Evolutionary conservation across 2,888 invertebrate genomes (phyloP).

Genomic region (Leptothorax acervorum): DNA sequence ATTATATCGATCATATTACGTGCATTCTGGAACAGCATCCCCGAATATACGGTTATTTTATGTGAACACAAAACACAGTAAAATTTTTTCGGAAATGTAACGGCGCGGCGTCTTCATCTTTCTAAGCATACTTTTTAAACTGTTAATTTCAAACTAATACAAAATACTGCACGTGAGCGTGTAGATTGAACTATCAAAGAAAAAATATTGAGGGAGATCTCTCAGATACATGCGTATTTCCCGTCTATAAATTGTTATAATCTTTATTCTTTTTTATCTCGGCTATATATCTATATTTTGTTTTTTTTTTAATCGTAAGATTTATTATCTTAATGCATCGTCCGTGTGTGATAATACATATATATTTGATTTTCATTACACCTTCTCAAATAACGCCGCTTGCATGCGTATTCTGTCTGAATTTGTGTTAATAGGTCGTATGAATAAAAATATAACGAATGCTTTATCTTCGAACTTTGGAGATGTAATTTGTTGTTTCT

Average conservation of each 20-base stretch:
- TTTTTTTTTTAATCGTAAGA: slow-evolving; percentile 22
- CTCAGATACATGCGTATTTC: slow-evolving; percentile 11
- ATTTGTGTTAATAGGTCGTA: slow-evolving; percentile 18
- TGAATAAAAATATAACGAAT: slow-evolving; percentile 3
- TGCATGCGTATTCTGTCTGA: slow-evolving; percentile 41
- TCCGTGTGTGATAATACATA: slow-evolving; percentile 30
- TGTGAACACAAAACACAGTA: background rate
- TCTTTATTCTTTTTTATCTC: slow-evolving; percentile 30
- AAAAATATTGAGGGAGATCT: slow-evolving; percentile 15
- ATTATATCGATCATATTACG: slow-evolving; percentile 22
- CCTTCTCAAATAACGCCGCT: slow-evolving; percentile 33
- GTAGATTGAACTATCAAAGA: slow-evolving; percentile 1
- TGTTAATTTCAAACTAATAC: background rate
- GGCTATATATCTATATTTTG: slow-evolving; percentile 3
- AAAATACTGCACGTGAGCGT: background rate
- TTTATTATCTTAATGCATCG: slow-evolving; percentile 16
- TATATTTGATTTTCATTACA: slow-evolving; percentile 47
- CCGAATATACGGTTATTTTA: background rate
- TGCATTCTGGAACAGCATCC: slow-evolving; percentile 1
- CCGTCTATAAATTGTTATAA: slow-evolving; percentile 6
- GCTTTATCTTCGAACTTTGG: background rate
- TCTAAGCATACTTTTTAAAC: background rate
- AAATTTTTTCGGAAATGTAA: slow-evolving; percentile 7
- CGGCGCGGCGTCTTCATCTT: background rate
- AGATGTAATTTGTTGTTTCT: background rate